Conservation (phyloP, 2,797 vertebrate genomes). For the Champsocephalus gunnari region DNA sequence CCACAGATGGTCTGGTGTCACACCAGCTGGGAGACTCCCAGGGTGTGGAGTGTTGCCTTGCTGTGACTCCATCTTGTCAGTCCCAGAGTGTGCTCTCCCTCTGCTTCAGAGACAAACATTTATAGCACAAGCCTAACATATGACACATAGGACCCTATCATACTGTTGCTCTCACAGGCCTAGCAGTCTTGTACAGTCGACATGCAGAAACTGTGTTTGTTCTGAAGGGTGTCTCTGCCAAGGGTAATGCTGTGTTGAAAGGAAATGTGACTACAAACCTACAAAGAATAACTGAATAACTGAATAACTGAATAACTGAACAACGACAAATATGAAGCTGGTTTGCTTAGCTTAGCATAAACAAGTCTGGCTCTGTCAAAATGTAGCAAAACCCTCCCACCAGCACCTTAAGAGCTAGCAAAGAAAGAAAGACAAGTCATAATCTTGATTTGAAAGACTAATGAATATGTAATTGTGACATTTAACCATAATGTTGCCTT, state of each 20-base stretch:
- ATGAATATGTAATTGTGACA: neutral
- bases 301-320: too few species aligned
- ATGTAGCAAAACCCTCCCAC: neutral
- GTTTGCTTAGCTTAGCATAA: neutral
- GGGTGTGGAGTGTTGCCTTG: conserved; percentile 69
- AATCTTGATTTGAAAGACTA: neutral
- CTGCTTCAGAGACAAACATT: conserved; percentile 43
- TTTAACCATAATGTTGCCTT: neutral
- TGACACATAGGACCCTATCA: conserved; percentile 33
- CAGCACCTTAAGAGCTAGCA: neutral
- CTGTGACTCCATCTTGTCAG: conserved; percentile 78
- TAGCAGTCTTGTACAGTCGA: conserved; percentile 2
- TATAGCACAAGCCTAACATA: conserved; percentile 36
- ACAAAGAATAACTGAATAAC: neutral
- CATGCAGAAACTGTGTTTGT: conserved; percentile 32
- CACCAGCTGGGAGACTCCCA: conserved; percentile 76
- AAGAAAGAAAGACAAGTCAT: neutral
- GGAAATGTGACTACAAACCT: neutral
- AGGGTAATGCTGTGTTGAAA: conserved; percentile 6
- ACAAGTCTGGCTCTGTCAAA: neutral
- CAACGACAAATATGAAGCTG: neutral
- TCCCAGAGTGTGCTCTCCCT: conserved; percentile 47
- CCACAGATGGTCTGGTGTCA: conserved; percentile 80
- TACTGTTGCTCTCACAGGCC: conserved; percentile 3
- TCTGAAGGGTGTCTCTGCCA: conserved; percentile 39